Evolutionary conservation across 30 jellyfish, hydroid and myxozoan species (phyloP).

Genomic region (Cassiopea xamachana): DNA sequence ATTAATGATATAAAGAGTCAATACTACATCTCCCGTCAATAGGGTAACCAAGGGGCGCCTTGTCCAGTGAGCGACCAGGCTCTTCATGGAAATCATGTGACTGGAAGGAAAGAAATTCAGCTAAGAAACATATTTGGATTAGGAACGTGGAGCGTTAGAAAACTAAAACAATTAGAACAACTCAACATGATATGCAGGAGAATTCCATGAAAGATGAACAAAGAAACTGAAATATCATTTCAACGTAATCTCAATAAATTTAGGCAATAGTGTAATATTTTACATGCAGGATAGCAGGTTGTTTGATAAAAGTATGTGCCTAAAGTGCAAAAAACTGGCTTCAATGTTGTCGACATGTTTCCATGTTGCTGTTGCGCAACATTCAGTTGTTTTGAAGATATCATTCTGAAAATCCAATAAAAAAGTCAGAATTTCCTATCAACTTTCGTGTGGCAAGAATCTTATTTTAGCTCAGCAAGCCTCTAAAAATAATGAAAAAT

Average conservation of each 20-base stretch:
- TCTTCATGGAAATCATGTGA: constrained; percentile 29
- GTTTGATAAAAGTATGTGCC: too few species aligned
- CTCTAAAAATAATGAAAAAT: neutral
- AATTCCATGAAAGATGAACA: neutral
- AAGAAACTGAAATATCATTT: too few species aligned
- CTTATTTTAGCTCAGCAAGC: neutral
- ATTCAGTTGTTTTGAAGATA: too few species aligned
- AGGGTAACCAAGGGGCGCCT: constrained; percentile 72
- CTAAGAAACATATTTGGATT: constrained; percentile 18
- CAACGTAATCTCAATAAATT: too few species aligned
- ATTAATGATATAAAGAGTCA: neutral
- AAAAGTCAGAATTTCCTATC: too few species aligned
- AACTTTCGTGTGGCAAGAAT: too few species aligned
- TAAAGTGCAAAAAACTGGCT: too few species aligned
- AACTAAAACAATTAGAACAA: constrained; percentile 20
- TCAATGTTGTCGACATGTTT: too few species aligned
- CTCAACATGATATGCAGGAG: neutral
- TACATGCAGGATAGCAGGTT: too few species aligned
- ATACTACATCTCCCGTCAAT: constrained; percentile 75
- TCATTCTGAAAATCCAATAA: too few species aligned
- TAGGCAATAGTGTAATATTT: too few species aligned
- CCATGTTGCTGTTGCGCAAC: too few species aligned
- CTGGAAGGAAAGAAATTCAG: constrained; percentile 34
- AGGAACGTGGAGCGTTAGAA: constrained; percentile 43
- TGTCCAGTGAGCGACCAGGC: constrained; percentile 46